These are phyloP conservation scores for Chironomus striatipennis DNA, from an alignment of 1,140 invertebrate species.

Conservation along the genomic window DNA sequence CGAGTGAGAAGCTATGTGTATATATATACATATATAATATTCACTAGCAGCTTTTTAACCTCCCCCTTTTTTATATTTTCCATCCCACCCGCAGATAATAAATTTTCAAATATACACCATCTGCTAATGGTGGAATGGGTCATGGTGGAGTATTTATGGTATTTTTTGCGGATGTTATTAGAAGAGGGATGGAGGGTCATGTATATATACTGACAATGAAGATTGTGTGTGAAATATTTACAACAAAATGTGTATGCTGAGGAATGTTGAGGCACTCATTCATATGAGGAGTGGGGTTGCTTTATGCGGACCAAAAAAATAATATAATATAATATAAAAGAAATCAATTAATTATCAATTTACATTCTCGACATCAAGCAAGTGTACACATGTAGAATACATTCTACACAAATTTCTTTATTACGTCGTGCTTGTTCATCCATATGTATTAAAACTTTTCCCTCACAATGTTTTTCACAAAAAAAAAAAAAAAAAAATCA, in stretches of 20 bases:
- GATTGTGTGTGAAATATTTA: not conserved
- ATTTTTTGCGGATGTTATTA: slow-evolving; percentile 17
- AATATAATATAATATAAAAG: no score
- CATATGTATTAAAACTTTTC: not conserved
- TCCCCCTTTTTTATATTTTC: not conserved
- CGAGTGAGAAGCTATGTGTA: not conserved
- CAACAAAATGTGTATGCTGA: no score
- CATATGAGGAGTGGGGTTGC: not conserved
- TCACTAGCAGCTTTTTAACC: not conserved
- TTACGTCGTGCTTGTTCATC: not conserved
- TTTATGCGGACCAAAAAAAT: not conserved
- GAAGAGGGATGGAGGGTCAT: not conserved
- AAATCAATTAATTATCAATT: slow-evolving; percentile 24
- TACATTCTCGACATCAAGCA: slow-evolving; percentile 22
- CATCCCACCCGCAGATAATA: slow-evolving; percentile 16
- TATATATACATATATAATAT: not conserved
- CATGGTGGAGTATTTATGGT: slow-evolving; percentile 9
- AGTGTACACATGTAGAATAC: not conserved
- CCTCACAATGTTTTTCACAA: not conserved
- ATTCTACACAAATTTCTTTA: not conserved
- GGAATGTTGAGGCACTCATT: not conserved
- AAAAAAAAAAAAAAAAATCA: no score
- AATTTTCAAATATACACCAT: slow-evolving; percentile 19
- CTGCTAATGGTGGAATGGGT: not conserved
- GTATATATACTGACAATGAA: not conserved